These are phyloP conservation scores for Grammomys dolichurus DNA, from an alignment of 2,113 vertebrate genomes.

Conservation along the genomic window DNA sequence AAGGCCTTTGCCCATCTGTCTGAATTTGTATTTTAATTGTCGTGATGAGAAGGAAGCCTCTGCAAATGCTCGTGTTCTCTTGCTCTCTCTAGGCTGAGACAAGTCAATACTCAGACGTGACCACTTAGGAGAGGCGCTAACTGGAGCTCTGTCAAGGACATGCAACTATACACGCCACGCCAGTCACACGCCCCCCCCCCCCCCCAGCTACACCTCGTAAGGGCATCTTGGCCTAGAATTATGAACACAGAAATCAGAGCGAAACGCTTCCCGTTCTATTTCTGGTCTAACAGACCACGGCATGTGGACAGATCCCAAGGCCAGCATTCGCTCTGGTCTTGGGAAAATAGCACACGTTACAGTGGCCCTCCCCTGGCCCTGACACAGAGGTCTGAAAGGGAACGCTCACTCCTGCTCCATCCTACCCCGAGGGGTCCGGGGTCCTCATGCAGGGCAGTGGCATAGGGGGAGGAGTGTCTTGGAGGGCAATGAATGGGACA, in stretches of 20 bases:
- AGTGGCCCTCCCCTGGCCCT: not conserved
- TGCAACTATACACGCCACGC: fast-evolving
- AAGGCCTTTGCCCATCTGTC: not conserved
- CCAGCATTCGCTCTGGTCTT: conserved; percentile 58
- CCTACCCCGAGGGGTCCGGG: fast-evolving
- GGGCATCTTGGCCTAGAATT: conserved; percentile 79
- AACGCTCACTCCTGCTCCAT: too few species aligned
- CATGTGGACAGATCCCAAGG: conserved; percentile 25
- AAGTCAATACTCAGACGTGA: not conserved
- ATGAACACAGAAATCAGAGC: conserved; percentile 72
- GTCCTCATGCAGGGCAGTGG: fast-evolving
- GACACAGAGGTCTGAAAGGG: fast-evolving
- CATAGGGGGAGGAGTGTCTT: fast-evolving
- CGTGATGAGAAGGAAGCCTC: not conserved
- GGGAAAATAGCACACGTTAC: conserved; percentile 53
- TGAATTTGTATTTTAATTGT: not conserved
- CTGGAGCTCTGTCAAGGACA: not conserved
- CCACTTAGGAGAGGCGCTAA: not conserved
- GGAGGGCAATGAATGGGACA: fast-evolving
- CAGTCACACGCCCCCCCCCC: not conserved
- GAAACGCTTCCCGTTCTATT: conserved; percentile 66
- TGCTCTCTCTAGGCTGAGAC: not conserved
- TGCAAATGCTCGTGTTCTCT: not conserved
- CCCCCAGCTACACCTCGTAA: conserved; percentile 50
- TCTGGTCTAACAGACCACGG: conserved; percentile 69